Evolutionary conservation across 1,140 invertebrate genomes (phyloP).

Genomic region (Brachionus manjavacas): DNA sequence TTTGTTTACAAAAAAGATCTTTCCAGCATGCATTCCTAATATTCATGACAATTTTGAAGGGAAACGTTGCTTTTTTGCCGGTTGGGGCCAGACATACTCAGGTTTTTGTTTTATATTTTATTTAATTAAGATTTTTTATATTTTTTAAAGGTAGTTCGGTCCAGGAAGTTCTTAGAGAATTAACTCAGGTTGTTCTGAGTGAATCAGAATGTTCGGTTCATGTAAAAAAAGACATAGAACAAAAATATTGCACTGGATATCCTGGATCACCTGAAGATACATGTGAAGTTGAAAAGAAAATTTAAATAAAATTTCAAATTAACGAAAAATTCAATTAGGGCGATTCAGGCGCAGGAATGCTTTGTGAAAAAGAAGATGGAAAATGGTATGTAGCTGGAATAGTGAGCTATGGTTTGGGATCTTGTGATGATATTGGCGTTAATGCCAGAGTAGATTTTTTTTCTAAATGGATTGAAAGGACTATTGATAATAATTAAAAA

Average conservation of each 20-base stretch:
- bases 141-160: background rate
- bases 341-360: slow-evolving; percentile 29
- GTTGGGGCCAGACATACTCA: slow-evolving; percentile 13
- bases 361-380: slow-evolving; percentile 13
- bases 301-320: background rate
- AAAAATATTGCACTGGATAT: slow-evolving; percentile 30
- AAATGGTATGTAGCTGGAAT: slow-evolving; percentile 19
- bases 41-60: slow-evolving; percentile 12
- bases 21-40: slow-evolving; percentile 26
- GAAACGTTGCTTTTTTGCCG: background rate
- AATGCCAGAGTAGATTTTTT: slow-evolving; percentile 1
- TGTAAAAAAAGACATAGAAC: background rate
- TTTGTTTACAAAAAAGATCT: background rate
- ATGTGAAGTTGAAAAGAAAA: background rate
- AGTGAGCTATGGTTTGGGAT: slow-evolving; percentile 12
- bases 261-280: background rate
- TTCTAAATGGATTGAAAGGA: background rate
- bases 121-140: background rate
- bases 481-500: background rate
- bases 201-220: background rate
- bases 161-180: slow-evolving; percentile 23
- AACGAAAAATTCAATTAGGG: background rate
- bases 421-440: background rate
- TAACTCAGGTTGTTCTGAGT: background rate
- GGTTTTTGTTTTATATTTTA: background rate